Percentiles rank a stretch among this genome's conserved stretches.
These are phyloP conservation scores for Eledone cirrhosa DNA, from an alignment of 2,888 invertebrate species.

Conservation along the genomic window DNA sequence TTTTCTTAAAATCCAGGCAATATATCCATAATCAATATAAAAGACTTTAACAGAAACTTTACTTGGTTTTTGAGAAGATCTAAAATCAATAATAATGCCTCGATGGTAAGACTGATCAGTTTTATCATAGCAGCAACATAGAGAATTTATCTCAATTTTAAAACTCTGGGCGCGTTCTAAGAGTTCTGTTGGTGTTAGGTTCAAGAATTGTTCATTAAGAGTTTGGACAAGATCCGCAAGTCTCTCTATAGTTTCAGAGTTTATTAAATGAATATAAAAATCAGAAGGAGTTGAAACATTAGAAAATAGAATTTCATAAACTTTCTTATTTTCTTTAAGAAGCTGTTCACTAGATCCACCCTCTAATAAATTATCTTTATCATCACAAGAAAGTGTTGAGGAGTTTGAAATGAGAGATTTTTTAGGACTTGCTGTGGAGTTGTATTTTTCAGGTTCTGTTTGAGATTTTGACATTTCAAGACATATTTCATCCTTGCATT, in stretches of 20 bases:
- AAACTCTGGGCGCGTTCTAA: conserved; percentile 41
- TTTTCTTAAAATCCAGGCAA: conserved; percentile 74
- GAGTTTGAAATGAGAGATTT: neutral
- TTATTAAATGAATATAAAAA: conserved; percentile 56
- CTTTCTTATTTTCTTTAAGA: neutral
- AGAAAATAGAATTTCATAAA: conserved; percentile 49
- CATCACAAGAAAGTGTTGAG: neutral
- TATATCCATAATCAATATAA: conserved; percentile 89
- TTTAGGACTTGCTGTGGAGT: neutral
- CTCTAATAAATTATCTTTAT: neutral
- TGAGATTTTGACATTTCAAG: too few relatives aligned
- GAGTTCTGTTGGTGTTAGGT: conserved; percentile 40
- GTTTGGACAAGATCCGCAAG: conserved; percentile 46
- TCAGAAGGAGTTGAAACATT: conserved; percentile 51
- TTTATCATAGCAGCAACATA: conserved; percentile 84
- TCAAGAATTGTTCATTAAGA: conserved; percentile 44
- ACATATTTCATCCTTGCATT: too few relatives aligned
- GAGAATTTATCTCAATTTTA: conserved; percentile 71
- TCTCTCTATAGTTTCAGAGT: conserved; percentile 40
- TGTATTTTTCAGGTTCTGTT: too few relatives aligned
- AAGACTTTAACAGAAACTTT: conserved; percentile 69
- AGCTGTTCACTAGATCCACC: neutral
- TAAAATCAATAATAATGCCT: conserved; percentile 64
- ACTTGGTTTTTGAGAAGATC: neutral
- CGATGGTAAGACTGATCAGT: conserved; percentile 82